Evolutionary conservation across 2,113 vertebrate species (phyloP), one percentile per base, ranked within the genome.

Genomic region (Numenius arquata): DNA sequence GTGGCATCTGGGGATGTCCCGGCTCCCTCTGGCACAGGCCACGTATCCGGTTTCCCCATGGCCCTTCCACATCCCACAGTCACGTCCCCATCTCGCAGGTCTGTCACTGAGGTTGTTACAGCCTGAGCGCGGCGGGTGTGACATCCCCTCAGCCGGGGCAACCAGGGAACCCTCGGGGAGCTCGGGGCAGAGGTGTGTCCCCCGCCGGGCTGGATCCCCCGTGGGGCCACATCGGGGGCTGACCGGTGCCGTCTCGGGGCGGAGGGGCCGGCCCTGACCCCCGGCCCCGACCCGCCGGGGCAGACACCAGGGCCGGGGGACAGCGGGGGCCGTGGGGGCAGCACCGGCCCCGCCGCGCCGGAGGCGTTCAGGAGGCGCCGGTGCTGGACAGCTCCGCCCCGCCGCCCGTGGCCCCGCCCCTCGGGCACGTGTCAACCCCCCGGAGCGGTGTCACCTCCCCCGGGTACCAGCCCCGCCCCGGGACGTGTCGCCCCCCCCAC

Each of bases 351-450:
- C n/a, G n/a, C n/a, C 6, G 52, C 12, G 11, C 40, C 14, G 53
- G 26, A 45, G 47, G 9, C 58, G 13, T 95, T 95, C 93, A 93
- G 93, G 71, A 95, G 72, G 29, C 7, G 61, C n/a, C 48, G 78
- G 40, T 72, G 93, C 87, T 96, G 95, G 95, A 94, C 92, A 96
- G 95, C 92, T 96, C 95, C 92, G 8, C 32, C 48, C 18, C 50
- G 8, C 53, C 30, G n/a, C 26, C 29, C 48, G 27, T 32, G 34
- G 66, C 15, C 4, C 34, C 75, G 27, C 73, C 84, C 62, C 84
- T 56, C 53, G 18, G 13, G n/a, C n/a, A n/a, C n/a, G n/a, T n/a
- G n/a, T n/a, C n/a, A n/a, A n/a, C n/a, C n/a, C n/a, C n/a, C n/a
- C n/a, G n/a, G n/a, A n/a, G n/a, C n/a, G n/a, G n/a, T n/a, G 26